A percentile compares a stretch with the other conserved stretches of the same genome.
phyloP scores from a whole-genome alignment of 2,888 invertebrate genomes.

The Dicycla oo region DNA sequence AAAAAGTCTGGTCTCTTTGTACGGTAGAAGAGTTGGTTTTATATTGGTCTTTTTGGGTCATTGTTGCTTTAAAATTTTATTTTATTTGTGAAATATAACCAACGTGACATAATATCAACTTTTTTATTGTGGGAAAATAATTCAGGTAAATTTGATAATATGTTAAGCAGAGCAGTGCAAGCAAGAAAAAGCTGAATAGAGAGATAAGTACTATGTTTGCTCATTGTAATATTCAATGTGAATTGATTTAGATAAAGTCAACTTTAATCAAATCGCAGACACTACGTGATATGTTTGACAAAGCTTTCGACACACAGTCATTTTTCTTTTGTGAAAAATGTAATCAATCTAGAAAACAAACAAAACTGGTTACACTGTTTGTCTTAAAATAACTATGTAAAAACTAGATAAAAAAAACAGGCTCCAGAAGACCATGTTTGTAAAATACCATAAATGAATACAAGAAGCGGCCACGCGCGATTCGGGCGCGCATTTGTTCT shows the following conservation, averaged over 20 bases:
- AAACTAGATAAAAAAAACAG: too few relatives aligned
- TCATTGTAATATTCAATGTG: constrained; percentile 11
- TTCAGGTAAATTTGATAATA: neutral
- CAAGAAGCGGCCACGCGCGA: too few relatives aligned
- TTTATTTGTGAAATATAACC: neutral
- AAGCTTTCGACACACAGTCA: neutral
- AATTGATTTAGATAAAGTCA: constrained; percentile 7
- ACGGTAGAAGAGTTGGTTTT: neutral
- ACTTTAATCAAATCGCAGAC: constrained; percentile 27
- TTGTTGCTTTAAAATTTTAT: neutral
- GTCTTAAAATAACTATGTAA: neutral
- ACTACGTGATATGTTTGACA: constrained; percentile 24
- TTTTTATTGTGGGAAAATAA: neutral
- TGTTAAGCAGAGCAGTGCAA: neutral
- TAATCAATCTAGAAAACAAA: constrained; percentile 10
- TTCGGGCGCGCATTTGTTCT: too few relatives aligned
- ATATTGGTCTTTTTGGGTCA: neutral
- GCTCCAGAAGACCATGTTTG: too few relatives aligned
- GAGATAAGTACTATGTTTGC: neutral
- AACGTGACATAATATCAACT: neutral
- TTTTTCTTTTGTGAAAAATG: constrained; percentile 25
- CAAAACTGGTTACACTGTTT: neutral
- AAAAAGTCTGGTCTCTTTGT: neutral
- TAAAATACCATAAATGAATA: too few relatives aligned
- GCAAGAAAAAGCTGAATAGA: neutral